Conservation (phyloP, 2,888 invertebrate genomes). For the Lasioglossum leucozonium region DNA sequence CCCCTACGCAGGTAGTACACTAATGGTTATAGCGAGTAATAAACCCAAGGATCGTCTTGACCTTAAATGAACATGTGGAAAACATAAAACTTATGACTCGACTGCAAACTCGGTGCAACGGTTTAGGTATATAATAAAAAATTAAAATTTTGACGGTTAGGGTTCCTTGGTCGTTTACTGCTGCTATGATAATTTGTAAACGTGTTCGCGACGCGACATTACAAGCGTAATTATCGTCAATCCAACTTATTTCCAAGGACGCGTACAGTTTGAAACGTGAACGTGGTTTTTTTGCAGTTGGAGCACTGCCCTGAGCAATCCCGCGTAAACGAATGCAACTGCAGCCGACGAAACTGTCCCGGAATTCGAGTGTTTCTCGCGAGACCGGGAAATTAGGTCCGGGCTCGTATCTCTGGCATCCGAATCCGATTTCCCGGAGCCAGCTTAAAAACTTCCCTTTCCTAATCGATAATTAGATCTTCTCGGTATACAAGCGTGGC, state of each 20-base stretch:
- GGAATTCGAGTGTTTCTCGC: not conserved
- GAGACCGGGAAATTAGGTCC: not conserved
- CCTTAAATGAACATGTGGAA: no score
- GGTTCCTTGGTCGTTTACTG: no score
- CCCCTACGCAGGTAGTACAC: no score
- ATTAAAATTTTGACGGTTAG: no score
- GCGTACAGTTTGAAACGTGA: not conserved
- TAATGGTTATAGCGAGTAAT: no score
- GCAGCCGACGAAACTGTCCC: not conserved
- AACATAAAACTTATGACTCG: no score
- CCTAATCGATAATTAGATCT: slow-evolving; percentile 34
- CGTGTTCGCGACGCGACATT: no score
- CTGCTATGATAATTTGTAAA: no score
- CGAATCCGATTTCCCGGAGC: slow-evolving; percentile 1
- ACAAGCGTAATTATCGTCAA: not conserved
- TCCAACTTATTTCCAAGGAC: not conserved
- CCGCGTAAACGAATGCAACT: not conserved
- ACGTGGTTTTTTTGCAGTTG: not conserved
- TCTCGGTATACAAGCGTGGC: not conserved
- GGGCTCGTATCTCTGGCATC: not conserved
- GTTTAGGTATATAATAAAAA: no score
- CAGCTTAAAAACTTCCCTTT: not conserved
- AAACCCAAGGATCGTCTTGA: no score
- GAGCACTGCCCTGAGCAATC: not conserved
- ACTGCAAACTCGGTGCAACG: no score